These are phyloP conservation scores for Terebella lapidaria DNA, from an alignment of 2,888 invertebrate species.

Conservation along the genomic window DNA sequence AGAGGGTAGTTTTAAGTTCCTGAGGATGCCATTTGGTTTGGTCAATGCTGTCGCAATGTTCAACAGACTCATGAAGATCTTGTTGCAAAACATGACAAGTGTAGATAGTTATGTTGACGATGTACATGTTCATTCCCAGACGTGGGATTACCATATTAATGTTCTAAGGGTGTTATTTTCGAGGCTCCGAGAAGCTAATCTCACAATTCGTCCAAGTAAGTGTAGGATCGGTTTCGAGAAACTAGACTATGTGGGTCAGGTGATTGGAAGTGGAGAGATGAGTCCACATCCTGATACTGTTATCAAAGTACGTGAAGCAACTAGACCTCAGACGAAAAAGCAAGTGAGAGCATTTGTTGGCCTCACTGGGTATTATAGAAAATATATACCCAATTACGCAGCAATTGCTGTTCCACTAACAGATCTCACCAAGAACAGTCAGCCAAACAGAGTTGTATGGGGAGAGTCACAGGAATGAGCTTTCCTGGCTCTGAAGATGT, in stretches of 20 bases:
- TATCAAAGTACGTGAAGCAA: not conserved
- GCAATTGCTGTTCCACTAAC: not conserved
- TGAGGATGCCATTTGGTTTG: not conserved
- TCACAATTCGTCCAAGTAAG: not conserved
- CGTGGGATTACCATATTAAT: not conserved
- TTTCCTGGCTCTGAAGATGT: not conserved
- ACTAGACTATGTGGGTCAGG: not conserved
- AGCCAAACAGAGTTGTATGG: not conserved
- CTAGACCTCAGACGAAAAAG: not conserved
- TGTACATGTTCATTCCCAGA: not conserved
- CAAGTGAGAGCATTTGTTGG: constrained; percentile 1
- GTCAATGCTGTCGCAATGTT: no score
- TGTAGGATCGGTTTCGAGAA: not conserved
- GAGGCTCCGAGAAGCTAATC: not conserved
- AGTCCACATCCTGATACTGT: not conserved
- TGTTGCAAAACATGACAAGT: not conserved
- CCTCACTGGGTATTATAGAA: not conserved
- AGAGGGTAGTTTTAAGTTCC: not conserved
- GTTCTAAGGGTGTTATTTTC: not conserved
- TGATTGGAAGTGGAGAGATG: not conserved
- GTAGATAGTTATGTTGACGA: not conserved
- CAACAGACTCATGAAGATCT: not conserved
- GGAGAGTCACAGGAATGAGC: not conserved
- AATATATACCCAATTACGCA: not conserved
- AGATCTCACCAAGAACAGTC: not conserved